Base-by-base conservation (phyloP, 2,113 vertebrate species). In the Pseudorhombus dupliciocellatus region DNA sequence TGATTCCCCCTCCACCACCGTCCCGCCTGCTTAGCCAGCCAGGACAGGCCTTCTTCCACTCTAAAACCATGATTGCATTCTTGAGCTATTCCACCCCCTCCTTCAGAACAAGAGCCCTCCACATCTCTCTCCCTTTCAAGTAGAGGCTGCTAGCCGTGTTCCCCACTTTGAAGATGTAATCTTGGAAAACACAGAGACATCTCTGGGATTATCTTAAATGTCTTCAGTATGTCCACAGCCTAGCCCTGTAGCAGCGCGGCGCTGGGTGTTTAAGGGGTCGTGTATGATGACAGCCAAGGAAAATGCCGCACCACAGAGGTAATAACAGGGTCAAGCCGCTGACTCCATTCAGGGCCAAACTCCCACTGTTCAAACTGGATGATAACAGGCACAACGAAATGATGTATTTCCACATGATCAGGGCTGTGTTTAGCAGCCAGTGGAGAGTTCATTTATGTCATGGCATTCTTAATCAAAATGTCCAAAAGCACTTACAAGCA, bases 131-230 rank as follows among this genome's bases (percentile, higher is more conserved):
- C 80, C 74, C 89, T 90, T 90, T 90, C 81, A 91, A 89, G 88
- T 87, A 54, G 64, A 86, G 75, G 77, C 82, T 86, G 89, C 79
- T 26, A 78, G 83, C 83, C 70, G 82, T 75, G 62, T 83, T 84
- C 79, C 74, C 85, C 76, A 72, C 85, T 93, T 92, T 92, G 90
- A 92, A 92, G 89, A 89, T 91, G 82, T 85, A 85, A 92, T 93
- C 91, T 92, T 44, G 80, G 73, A 90, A 92, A 91, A 88, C 90
- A 88, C 89, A 75, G 88, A 90, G 87, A 87, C 88, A 89, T 92
- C 88, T 88, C 86, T 0, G 66, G 89, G 89, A 92, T 92, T 93
- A 92, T 90, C 85, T 89, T 82, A 89, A 92, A 93, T 89, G 90
- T 88, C 89, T 92, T 90, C 88, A 88, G 85, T 79, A 77, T 90